Base-by-base conservation (phyloP, 2,888 invertebrate genomes). In the Epinotia bilunana region DNA sequence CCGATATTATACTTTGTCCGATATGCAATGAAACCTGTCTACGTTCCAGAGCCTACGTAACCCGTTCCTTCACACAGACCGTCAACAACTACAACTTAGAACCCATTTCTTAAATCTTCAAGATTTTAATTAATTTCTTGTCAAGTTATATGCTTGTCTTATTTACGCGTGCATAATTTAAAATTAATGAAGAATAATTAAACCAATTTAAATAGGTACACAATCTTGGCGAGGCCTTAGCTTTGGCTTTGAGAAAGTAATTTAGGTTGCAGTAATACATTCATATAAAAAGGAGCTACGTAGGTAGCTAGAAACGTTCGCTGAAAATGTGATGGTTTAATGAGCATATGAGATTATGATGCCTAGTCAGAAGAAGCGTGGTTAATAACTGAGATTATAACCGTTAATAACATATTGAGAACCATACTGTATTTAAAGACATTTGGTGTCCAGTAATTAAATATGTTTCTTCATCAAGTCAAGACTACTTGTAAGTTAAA, bases 181-280 rank as follows among this genome's bases (percentile, higher is more conserved):
- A n/a, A 60, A 69, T 60, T 43, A 69, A 60, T 43, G n/a, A 28
- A 58, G 46, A 69, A 23, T 69, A 60, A 73, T 65, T 73, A 46
- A 58, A 46, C 58, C 18, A 60, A 64, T 18, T 65, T 60, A 65
- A 28, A 23, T 60, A n/a, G n/a, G n/a, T n/a, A 58, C 23, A 60
- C 58, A 69, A 69, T 60, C 68, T 60, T 60, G 46, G 57, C 43
- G 16, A 16, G 20, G 43, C 46, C 60, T 46, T 60, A n/a, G 43
- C 46, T 5, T 23, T 58, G 57, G 23, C 46, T 62, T 18, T 69
- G 49, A 20, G 33, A 58, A 63, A 49, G 58, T 23, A 63, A 57
- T 46, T 69, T 58, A 58, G 49, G 39, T 53, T 63, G 57, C 16
- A 49, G 33, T 63, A 39, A 28, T 46, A 33, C 33, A 63, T 20